Evolutionary conservation across 2,113 vertebrate species (phyloP).

Genomic region (Sturnus vulgaris): DNA sequence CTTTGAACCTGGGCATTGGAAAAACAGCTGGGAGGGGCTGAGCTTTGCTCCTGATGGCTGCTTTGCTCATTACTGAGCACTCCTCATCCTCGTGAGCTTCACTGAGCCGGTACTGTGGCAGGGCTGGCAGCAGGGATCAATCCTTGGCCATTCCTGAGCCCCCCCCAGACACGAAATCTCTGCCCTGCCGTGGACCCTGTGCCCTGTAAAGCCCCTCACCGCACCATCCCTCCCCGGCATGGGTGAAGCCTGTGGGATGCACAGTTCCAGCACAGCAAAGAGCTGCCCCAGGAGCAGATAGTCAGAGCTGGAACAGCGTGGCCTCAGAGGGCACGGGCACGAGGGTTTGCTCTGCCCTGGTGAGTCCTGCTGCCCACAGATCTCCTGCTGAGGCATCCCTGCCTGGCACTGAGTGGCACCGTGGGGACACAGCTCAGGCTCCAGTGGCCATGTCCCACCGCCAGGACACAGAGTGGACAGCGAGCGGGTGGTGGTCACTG

Average conservation of each 20-base stretch:
- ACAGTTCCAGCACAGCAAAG: background rate
- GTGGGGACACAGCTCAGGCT: accelerated
- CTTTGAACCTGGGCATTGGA: background rate
- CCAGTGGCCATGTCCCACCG: accelerated
- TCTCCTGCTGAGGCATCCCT: background rate
- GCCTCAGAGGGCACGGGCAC: accelerated
- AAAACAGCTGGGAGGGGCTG: accelerated
- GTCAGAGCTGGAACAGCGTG: background rate
- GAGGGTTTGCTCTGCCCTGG: background rate
- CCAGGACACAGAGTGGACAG: accelerated
- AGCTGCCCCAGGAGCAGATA: background rate
- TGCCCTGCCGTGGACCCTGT: background rate
- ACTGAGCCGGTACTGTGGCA: background rate
- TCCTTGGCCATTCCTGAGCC: accelerated
- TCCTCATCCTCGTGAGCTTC: accelerated
- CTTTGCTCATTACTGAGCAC: background rate
- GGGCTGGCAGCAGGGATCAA: background rate
- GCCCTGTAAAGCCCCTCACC: background rate
- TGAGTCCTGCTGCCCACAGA: accelerated
- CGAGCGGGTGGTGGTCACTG: accelerated
- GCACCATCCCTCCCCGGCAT: accelerated
- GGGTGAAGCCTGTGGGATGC: background rate
- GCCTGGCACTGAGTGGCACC: background rate
- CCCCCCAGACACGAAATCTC: background rate
- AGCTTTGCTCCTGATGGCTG: background rate